A percentile compares a stretch with the other conserved stretches of the same genome.
Evolutionary conservation across 2,888 invertebrate species (phyloP).

Genomic region (Amiota communis): DNA sequence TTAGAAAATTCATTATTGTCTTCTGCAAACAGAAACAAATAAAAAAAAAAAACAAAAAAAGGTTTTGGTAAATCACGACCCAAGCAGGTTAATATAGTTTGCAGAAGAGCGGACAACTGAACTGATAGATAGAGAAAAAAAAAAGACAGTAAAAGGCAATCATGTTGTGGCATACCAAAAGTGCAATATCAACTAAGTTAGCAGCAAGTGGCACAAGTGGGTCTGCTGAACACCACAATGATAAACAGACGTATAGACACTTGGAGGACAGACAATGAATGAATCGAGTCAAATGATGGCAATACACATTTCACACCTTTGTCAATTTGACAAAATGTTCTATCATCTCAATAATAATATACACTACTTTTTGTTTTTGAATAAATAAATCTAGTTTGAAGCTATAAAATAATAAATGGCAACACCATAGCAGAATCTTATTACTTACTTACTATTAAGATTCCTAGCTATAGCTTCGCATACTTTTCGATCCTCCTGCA

Average conservation of each 20-base stretch:
- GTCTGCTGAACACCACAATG: conserved; percentile 1
- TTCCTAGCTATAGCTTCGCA: no score
- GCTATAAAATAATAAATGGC: no score
- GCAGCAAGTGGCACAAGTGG: conserved; percentile 6
- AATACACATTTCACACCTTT: conserved; percentile 34
- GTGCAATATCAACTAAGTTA: not conserved
- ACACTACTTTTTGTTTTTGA: no score
- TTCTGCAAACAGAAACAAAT: conserved; percentile 32
- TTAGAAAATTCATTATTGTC: conserved; percentile 47
- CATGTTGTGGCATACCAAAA: no score
- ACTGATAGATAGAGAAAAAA: no score
- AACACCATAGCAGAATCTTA: no score
- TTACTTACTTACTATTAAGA: no score
- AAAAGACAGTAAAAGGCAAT: conserved; percentile 37
- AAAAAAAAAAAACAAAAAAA: conserved; percentile 14
- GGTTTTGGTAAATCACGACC: conserved; percentile 61
- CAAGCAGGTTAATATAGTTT: conserved; percentile 32
- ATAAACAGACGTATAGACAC: conserved; percentile 3
- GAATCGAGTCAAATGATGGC: conserved; percentile 10
- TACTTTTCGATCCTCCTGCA: no score
- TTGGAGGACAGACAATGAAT: conserved; percentile 13
- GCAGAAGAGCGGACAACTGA: conserved; percentile 47
- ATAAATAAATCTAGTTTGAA: no score
- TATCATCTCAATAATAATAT: no score
- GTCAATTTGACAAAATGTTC: not conserved